Conservation (phyloP, 1,140 invertebrate genomes). For the Drosophila ironensis region DNA sequence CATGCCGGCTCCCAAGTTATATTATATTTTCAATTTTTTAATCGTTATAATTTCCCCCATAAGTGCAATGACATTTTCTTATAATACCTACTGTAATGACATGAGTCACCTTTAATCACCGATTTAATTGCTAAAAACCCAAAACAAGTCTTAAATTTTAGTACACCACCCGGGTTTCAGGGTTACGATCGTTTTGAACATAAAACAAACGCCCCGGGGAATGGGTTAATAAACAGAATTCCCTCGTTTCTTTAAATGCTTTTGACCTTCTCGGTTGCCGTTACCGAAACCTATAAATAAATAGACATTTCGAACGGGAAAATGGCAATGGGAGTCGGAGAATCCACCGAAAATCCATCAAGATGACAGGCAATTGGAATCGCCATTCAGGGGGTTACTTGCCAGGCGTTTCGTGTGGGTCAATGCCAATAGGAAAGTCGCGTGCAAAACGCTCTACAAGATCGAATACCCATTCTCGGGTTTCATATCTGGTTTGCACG, state of each 20-base stretch:
- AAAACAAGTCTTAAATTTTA: not conserved
- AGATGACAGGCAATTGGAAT: constrained; percentile 27
- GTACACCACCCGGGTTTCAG: not conserved
- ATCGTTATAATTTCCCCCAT: not conserved
- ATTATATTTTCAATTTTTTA: too few species aligned
- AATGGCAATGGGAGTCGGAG: constrained; percentile 7
- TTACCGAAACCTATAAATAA: constrained; percentile 19
- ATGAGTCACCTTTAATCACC: not conserved
- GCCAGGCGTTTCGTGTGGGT: constrained; percentile 13
- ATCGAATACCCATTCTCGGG: constrained; percentile 51
- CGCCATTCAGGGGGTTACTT: constrained; percentile 5
- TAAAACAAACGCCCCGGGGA: not conserved
- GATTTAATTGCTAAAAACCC: not conserved
- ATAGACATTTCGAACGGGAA: constrained; percentile 28
- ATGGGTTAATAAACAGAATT: not conserved
- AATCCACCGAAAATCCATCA: constrained; percentile 35
- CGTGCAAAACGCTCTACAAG: constrained; percentile 60
- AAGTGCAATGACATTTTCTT: not conserved
- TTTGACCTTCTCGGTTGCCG: constrained; percentile 31
- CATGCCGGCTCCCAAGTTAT: too few species aligned
- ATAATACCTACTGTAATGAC: not conserved
- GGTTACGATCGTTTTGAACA: not conserved
- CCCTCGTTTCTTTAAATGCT: constrained; percentile 2
- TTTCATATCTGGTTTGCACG: constrained; percentile 68
- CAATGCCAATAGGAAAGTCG: constrained; percentile 77